Percentiles rank a stretch among this genome's conserved stretches.
Evolutionary conservation across 2,888 invertebrate species (phyloP).

Genomic region (Lithophane semibrunnea): DNA sequence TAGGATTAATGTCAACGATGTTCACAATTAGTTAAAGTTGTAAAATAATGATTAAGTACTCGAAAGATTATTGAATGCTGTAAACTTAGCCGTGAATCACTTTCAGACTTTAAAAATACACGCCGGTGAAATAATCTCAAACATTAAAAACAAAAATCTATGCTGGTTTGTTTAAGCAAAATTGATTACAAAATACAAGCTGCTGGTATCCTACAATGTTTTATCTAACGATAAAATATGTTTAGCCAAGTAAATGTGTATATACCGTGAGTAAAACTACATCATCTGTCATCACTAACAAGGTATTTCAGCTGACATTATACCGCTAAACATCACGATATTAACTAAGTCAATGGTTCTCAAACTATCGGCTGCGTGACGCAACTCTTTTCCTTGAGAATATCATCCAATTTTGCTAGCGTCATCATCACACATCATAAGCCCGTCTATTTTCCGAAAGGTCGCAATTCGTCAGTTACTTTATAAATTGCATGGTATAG

Average conservation of each 20-base stretch:
- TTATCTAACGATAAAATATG: neutral
- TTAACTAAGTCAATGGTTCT: constrained; percentile 32
- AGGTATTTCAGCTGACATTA: constrained; percentile 50
- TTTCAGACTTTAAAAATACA: neutral
- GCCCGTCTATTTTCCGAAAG: neutral
- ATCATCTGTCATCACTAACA: constrained; percentile 58
- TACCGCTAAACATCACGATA: constrained; percentile 36
- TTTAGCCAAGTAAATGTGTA: constrained; percentile 11
- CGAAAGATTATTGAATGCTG: neutral
- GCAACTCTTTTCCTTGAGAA: constrained; percentile 9
- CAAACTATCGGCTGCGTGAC: constrained; percentile 30
- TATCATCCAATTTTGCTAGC: neutral
- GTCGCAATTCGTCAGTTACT: neutral
- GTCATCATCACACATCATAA: constrained; percentile 20
- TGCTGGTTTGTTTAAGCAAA: neutral
- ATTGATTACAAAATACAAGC: constrained; percentile 5
- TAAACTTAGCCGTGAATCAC: neutral
- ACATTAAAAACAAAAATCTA: neutral
- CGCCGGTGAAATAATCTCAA: neutral
- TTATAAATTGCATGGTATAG: neutral
- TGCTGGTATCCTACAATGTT: neutral
- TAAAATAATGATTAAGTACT: neutral
- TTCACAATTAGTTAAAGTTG: neutral
- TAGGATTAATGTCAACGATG: neutral
- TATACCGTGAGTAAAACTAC: constrained; percentile 30